phyloP scores from a whole-genome alignment of 2,888 invertebrate genomes.

The Cosmia trapezina region DNA sequence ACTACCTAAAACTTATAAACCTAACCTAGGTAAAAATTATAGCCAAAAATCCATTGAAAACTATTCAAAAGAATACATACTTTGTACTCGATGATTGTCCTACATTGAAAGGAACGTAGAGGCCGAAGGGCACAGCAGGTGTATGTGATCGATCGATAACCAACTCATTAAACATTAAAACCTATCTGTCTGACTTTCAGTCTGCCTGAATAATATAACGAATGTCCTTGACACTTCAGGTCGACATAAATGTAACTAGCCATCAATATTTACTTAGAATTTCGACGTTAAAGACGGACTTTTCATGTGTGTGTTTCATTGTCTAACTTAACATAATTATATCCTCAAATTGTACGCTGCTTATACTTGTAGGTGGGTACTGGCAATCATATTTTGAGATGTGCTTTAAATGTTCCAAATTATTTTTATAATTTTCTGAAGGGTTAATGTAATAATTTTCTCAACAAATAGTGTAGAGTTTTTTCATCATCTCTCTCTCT shows the following conservation, averaged over 20 bases:
- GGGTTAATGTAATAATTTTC: background rate
- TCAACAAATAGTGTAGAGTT: no score
- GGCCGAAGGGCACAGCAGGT: slow-evolving; percentile 70
- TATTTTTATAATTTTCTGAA: background rate
- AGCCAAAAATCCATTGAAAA: slow-evolving; percentile 12
- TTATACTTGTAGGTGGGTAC: background rate
- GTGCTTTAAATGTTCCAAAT: background rate
- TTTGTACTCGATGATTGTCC: slow-evolving; percentile 66
- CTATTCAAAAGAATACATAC: slow-evolving; percentile 45
- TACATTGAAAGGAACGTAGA: slow-evolving; percentile 67
- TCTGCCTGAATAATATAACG: slow-evolving; percentile 73
- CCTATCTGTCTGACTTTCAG: slow-evolving; percentile 80
- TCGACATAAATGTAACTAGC: slow-evolving; percentile 53
- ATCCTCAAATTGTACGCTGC: background rate
- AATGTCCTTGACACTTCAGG: slow-evolving; percentile 78
- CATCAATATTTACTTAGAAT: slow-evolving; percentile 45
- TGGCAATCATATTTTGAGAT: background rate
- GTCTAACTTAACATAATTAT: slow-evolving; percentile 6
- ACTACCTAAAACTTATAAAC: background rate
- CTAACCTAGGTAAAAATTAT: background rate
- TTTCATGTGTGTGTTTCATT: slow-evolving; percentile 22
- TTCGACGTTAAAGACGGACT: slow-evolving; percentile 13
- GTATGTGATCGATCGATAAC: slow-evolving; percentile 80
- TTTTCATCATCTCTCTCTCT: no score
- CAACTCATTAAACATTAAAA: slow-evolving; percentile 85